Percentiles rank a stretch among this genome's conserved stretches.
Evolutionary conservation across 2,888 invertebrate genomes (phyloP).

Genomic region (Drosophila macrospina): DNA sequence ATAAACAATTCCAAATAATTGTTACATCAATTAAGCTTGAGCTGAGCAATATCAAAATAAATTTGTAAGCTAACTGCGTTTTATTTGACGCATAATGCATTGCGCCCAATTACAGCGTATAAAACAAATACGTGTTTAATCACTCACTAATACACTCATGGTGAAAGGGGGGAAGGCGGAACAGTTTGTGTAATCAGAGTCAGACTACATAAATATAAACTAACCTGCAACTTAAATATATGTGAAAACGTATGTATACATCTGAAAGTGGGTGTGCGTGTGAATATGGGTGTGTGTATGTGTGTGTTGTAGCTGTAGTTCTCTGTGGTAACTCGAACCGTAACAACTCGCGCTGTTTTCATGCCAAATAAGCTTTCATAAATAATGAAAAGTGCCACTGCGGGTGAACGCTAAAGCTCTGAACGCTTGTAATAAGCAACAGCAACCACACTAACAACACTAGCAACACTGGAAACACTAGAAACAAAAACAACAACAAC

Average conservation of each 20-base stretch:
- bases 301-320: conserved; percentile 11
- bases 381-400: conserved; percentile 72
- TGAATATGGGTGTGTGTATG: conserved; percentile 11
- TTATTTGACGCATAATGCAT: conserved; percentile 39
- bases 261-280: background rate
- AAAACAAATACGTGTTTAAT: conserved; percentile 60
- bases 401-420: conserved; percentile 50
- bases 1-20: background rate
- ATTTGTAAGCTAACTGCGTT: conserved; percentile 21
- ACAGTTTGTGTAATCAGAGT: conserved; percentile 10
- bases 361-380: conserved; percentile 78
- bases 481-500: conserved; percentile 27
- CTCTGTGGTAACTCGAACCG: conserved; percentile 22
- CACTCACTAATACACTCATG: conserved; percentile 36
- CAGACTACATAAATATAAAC: conserved; percentile 40
- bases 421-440: conserved; percentile 63
- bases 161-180: background rate
- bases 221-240: conserved; percentile 41
- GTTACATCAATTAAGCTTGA: conserved; percentile 2
- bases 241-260: conserved; percentile 4
- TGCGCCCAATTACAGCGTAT: conserved; percentile 49
- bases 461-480: conserved; percentile 26
- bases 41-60: conserved; percentile 20
- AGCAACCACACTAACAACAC: conserved; percentile 34
- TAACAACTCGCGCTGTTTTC: conserved; percentile 50